Evolutionary conservation across 2,797 vertebrate species (phyloP).

Genomic region (Leuciscus waleckii): DNA sequence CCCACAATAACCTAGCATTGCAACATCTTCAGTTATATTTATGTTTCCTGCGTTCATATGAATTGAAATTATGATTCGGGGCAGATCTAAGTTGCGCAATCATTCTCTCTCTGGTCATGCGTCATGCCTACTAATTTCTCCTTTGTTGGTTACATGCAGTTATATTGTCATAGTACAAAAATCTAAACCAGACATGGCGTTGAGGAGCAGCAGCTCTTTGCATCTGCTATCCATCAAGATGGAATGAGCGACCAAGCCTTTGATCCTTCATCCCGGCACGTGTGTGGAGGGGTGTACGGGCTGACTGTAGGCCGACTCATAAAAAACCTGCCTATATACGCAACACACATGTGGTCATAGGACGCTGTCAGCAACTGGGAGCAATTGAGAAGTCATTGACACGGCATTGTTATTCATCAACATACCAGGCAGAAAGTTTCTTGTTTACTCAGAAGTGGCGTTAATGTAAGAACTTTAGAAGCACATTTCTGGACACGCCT

Average conservation of each 20-base stretch:
- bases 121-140: constrained; percentile 43
- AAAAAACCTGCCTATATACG: constrained; percentile 10
- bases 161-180: constrained; percentile 33
- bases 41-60: not conserved
- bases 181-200: constrained; percentile 66
- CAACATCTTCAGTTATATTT: not conserved
- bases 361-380: not conserved
- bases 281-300: constrained; percentile 43
- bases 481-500: constrained; percentile 13
- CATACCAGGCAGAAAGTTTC: not conserved
- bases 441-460: constrained; percentile 28
- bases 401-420: constrained; percentile 15
- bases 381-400: constrained; percentile 4
- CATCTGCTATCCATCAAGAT: constrained; percentile 84
- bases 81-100: constrained; percentile 66
- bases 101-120: constrained; percentile 66
- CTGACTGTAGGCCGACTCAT: constrained; percentile 9
- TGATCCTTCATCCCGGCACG: constrained; percentile 74
- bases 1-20: not conserved
- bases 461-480: constrained; percentile 39
- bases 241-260: constrained; percentile 79
- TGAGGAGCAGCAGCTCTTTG: constrained; percentile 73
- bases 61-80: constrained; percentile 56
- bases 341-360: constrained; percentile 9
- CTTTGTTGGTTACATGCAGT: constrained; percentile 31